A percentile compares a stretch with the other conserved stretches of the same genome.
Conservation (phyloP, 2,888 invertebrate species). For the Phortica magna region DNA sequence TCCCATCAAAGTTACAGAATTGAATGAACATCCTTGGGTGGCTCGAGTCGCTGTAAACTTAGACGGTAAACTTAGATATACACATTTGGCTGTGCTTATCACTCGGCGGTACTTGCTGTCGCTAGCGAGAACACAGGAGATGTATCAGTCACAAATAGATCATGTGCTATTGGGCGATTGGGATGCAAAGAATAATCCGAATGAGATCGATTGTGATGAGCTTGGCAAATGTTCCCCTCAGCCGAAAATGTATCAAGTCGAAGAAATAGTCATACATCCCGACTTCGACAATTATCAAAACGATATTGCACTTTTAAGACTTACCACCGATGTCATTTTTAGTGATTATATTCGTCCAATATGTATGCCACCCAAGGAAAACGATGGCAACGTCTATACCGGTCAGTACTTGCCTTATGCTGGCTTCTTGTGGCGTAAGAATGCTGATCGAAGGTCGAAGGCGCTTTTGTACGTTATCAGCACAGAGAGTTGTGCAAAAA, state of each 20-base stretch:
- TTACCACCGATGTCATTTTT: background rate
- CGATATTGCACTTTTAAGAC: slow-evolving; percentile 45
- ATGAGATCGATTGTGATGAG: slow-evolving; percentile 42
- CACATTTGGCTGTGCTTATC: slow-evolving; percentile 46
- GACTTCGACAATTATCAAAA: slow-evolving; percentile 32
- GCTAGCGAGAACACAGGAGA: slow-evolving; percentile 44
- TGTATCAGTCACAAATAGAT: background rate
- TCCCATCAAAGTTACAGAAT: slow-evolving; percentile 5
- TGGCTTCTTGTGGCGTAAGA: slow-evolving; percentile 34
- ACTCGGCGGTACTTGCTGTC: slow-evolving; percentile 44
- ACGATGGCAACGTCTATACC: background rate
- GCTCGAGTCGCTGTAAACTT: slow-evolving; percentile 29
- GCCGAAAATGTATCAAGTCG: slow-evolving; percentile 35
- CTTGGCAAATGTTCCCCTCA: slow-evolving; percentile 30
- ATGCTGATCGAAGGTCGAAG: slow-evolving; percentile 39
- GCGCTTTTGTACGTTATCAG: slow-evolving; percentile 33
- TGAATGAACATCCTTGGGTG: slow-evolving; percentile 44
- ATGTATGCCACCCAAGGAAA: slow-evolving; percentile 38
- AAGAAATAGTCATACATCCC: slow-evolving; percentile 44
- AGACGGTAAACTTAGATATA: slow-evolving; percentile 36
- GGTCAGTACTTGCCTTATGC: slow-evolving; percentile 30
- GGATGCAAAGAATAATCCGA: slow-evolving; percentile 40
- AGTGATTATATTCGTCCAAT: slow-evolving; percentile 39
- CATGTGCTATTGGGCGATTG: slow-evolving; percentile 48
- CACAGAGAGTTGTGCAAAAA: slow-evolving; percentile 12